A percentile compares a stretch with the other conserved stretches of the same genome.
Conservation (phyloP, 2,797 vertebrate genomes). For the Molossus molossus region DNA sequence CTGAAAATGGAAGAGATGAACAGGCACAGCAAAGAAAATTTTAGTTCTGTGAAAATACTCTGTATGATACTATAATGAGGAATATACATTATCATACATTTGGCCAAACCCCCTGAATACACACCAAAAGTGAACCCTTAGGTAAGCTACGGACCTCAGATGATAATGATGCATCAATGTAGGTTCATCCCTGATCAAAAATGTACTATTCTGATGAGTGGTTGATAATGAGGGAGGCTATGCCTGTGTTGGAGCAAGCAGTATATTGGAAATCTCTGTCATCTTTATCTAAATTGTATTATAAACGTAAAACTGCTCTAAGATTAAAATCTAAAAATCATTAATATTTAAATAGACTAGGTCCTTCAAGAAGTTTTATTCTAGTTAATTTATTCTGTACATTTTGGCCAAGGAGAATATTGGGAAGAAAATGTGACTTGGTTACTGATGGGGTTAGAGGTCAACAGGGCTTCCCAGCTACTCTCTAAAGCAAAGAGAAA, state of each 20-base stretch:
- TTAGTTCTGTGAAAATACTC: not conserved
- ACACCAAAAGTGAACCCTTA: not conserved
- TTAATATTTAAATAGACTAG: constrained; percentile 75
- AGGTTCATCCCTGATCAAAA: not conserved
- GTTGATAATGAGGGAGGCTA: not conserved
- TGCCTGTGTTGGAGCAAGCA: not conserved
- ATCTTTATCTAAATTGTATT: not conserved
- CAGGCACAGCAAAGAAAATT: not conserved
- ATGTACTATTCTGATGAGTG: not conserved
- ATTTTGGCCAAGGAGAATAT: constrained; percentile 50
- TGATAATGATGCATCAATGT: not conserved
- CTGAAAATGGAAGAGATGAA: not conserved
- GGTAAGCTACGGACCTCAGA: not conserved
- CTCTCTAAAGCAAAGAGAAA: constrained; percentile 32
- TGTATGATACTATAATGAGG: not conserved
- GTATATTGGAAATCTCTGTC: not conserved
- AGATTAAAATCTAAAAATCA: constrained; percentile 55
- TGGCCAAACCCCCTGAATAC: not conserved
- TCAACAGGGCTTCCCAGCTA: not conserved
- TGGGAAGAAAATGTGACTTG: constrained; percentile 55
- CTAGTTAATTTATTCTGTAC: constrained; percentile 68
- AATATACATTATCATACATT: not conserved
- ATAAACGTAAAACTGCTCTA: not conserved
- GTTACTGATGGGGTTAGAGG: constrained; percentile 57
- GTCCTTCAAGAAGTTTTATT: constrained; percentile 68